phyloP scores from a whole-genome alignment of 2,888 invertebrate genomes.

The Oxystoma pomonae region DNA sequence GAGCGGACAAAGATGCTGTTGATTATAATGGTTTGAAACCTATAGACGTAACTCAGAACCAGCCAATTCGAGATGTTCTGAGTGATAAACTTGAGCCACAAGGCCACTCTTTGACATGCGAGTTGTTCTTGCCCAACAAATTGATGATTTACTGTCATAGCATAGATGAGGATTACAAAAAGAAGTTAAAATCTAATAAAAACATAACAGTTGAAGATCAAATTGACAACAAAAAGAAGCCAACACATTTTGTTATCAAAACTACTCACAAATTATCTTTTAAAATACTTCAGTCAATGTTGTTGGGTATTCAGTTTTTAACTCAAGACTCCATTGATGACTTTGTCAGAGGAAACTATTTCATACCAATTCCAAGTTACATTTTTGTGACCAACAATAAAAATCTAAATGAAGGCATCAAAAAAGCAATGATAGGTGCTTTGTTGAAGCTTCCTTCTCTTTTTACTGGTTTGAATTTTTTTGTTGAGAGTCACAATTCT shows the following conservation, averaged over 20 bases:
- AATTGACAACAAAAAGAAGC: conserved; percentile 29
- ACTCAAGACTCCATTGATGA: conserved; percentile 33
- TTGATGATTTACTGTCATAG: conserved; percentile 31
- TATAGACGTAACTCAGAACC: conserved; percentile 24
- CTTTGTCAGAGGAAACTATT: conserved; percentile 25
- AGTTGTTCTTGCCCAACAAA: conserved; percentile 26
- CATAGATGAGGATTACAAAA: conserved; percentile 26
- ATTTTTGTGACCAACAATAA: conserved; percentile 22
- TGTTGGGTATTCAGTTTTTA: conserved; percentile 35
- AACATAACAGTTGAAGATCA: conserved; percentile 25
- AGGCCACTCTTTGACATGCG: conserved; percentile 2
- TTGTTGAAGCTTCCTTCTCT: conserved; percentile 37
- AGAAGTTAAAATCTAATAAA: conserved; percentile 25
- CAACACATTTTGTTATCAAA: conserved; percentile 36
- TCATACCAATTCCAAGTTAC: conserved; percentile 27
- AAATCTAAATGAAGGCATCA: conserved; percentile 29
- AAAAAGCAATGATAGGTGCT: conserved; percentile 32
- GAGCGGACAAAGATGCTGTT: conserved; percentile 47
- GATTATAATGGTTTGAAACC: conserved; percentile 42
- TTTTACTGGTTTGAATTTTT: conserved; percentile 39
- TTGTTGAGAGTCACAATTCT: conserved; percentile 28
- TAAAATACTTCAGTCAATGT: conserved; percentile 35
- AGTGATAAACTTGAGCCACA: conserved; percentile 4
- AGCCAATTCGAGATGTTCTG: conserved; percentile 21
- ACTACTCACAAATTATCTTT: conserved; percentile 30